These are phyloP conservation scores for Ammodytes dubius DNA, from an alignment of 2,113 vertebrate species.

Conservation along the genomic window DNA sequence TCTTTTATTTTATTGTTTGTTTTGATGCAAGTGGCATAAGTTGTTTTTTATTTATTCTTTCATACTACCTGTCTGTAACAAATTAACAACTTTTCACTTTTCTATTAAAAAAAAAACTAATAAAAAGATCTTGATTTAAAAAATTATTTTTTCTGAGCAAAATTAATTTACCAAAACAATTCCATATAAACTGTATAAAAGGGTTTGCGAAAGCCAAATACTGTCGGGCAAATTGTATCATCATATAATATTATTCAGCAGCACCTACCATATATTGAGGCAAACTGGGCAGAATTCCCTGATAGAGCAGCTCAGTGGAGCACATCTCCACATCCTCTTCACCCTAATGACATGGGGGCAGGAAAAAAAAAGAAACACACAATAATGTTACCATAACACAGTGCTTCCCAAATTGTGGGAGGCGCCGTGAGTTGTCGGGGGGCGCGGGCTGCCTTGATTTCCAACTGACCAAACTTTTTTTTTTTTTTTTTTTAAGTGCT, in stretches of 20 bases:
- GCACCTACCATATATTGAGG: slow-evolving; percentile 97
- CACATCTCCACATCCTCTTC: slow-evolving; percentile 96
- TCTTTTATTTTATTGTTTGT: no score
- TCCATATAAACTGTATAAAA: neutral
- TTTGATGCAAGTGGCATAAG: no score
- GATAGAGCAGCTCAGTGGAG: slow-evolving; percentile 94
- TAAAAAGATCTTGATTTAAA: no score
- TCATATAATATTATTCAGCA: neutral
- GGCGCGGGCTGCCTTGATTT: no score
- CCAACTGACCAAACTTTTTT: no score
- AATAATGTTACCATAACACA: neutral
- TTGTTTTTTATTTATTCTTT: no score
- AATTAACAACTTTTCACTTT: no score
- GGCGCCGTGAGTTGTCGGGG: no score
- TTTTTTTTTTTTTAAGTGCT: no score
- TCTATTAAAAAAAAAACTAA: no score
- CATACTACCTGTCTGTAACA: no score
- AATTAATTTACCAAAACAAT: neutral
- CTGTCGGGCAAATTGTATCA: neutral
- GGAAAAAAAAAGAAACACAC: neutral
- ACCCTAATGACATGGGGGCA: slow-evolving; percentile 83
- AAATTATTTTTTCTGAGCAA: neutral
- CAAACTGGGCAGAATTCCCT: slow-evolving; percentile 96
- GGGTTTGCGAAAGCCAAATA: neutral
- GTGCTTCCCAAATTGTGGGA: no score